These are phyloP conservation scores for Aurelia coerulea DNA, from an alignment of 30 jellyfish, hydroid and myxozoan genomes.

Conservation along the genomic window DNA sequence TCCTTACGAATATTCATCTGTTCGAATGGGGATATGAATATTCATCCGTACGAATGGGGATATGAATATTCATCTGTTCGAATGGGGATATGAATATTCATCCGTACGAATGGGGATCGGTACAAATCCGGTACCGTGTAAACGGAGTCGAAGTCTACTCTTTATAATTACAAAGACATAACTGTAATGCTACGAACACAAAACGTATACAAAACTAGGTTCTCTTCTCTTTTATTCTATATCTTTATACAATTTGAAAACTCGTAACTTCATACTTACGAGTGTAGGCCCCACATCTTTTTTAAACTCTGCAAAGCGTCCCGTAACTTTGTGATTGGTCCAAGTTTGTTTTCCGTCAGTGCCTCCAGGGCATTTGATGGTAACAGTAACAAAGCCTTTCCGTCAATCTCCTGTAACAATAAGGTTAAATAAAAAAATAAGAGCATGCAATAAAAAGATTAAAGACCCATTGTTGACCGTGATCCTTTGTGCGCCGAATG, in stretches of 20 bases:
- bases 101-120: no score
- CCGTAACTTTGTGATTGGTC: constrained; percentile 94
- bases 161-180: no score
- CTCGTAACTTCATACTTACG: constrained; percentile 14
- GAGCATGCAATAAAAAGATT: not conserved
- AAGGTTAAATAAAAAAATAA: not conserved
- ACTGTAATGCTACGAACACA: no score
- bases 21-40: no score
- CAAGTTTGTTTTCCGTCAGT: constrained; percentile 95
- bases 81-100: no score
- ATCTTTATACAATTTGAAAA: constrained; percentile 36
- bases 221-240: constrained; percentile 23
- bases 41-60: no score
- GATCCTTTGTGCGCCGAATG: no score
- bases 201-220: constrained; percentile 11
- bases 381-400: constrained; percentile 88
- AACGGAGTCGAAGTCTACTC: no score
- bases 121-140: no score
- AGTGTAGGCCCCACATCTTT: constrained; percentile 91
- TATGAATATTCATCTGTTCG: no score
- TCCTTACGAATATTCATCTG: no score
- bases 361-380: constrained; percentile 97
- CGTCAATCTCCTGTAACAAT: constrained; percentile 89
- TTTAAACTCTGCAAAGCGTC: constrained; percentile 96
- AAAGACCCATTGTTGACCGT: no score